phyloP scores from a whole-genome alignment of 2,797 vertebrate species.

The Halcyon badia region DNA sequence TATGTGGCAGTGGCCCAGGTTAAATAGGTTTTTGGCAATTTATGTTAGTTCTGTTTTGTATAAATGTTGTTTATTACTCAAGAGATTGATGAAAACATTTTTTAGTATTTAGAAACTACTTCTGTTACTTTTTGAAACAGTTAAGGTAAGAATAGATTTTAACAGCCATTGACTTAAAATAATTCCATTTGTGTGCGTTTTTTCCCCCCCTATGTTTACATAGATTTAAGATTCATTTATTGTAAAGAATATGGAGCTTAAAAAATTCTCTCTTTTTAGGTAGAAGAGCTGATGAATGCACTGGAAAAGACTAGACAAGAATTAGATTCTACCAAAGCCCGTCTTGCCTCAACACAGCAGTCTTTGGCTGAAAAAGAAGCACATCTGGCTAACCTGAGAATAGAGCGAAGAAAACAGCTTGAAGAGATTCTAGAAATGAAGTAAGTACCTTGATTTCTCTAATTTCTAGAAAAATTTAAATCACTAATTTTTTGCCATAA shows the following conservation, averaged over 20 bases:
- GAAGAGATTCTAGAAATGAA: conserved; percentile 99
- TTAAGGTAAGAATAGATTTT: background rate
- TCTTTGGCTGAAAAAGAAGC: conserved; percentile 94
- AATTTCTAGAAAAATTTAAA: background rate
- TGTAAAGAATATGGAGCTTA: background rate
- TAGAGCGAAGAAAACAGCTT: conserved; percentile 94
- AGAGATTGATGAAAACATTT: background rate
- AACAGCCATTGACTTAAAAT: background rate
- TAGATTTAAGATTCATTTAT: background rate
- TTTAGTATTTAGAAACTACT: background rate
- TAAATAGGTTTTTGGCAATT: conserved; percentile 49
- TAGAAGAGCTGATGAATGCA: conserved; percentile 95
- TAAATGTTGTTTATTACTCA: background rate
- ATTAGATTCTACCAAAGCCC: conserved; percentile 95
- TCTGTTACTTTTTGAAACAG: background rate
- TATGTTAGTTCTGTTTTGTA: conserved; percentile 20
- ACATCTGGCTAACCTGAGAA: conserved; percentile 93
- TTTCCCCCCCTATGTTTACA: fast-evolving
- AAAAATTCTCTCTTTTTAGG: conserved; percentile 75
- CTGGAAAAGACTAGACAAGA: conserved; percentile 97
- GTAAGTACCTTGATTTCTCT: conserved; percentile 81
- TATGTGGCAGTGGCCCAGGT: conserved; percentile 22
- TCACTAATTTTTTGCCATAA: background rate
- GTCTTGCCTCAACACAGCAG: conserved; percentile 96
- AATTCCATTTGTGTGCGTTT: background rate